Base-by-base conservation (phyloP, 2,113 vertebrate genomes). In the Microtus ochrogaster region DNA sequence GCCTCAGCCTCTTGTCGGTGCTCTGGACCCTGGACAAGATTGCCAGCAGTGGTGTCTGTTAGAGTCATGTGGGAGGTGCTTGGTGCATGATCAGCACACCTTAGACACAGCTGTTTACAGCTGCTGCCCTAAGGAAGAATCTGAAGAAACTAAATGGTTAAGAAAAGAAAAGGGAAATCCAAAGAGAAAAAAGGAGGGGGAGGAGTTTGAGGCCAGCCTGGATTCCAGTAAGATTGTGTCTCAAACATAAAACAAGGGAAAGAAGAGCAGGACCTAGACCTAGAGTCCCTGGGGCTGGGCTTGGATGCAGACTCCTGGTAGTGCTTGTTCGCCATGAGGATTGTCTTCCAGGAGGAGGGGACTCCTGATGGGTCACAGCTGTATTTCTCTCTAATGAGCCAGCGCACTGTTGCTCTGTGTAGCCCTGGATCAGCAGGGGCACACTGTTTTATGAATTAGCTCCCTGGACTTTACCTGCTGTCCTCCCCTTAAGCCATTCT, bases 361-460 rank as follows among this genome's bases (percentile, higher is more conserved):
- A 4, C 1, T 41, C 14, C 1, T 33, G 39, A 61, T 74, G 14
- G 30, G 9, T 4, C 28, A 16, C 36, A 9, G 33, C 41, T 17
- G 0, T 55, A 7, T 58, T 33, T 2, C 28, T 41, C 44, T 24
- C 36, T 44, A 0, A 6, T 10, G 68, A 91, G 41, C 81, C 16
- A 4, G 33, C 49, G 14, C 24, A 5, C 16, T 5, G 1, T 21
- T 13, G 0, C 36, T n/a, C 39, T 1, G 28, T 10, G 7, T 3
- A 14, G 4, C 73, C 33, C 17, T 7, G 14, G 41, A 2, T 66
- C 21, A 0, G 83, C 24, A 70, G 58, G 13, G 68, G 55, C 30
- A 1, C 74, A 61, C n/a, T 7, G 58, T 44, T 44, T 65, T 65
- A 17, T 44, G 87, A 17, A 28, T 33, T 58, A 28, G 49, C 28